Base-by-base conservation (phyloP, 2,113 vertebrate genomes). In the Microtus pennsylvanicus region DNA sequence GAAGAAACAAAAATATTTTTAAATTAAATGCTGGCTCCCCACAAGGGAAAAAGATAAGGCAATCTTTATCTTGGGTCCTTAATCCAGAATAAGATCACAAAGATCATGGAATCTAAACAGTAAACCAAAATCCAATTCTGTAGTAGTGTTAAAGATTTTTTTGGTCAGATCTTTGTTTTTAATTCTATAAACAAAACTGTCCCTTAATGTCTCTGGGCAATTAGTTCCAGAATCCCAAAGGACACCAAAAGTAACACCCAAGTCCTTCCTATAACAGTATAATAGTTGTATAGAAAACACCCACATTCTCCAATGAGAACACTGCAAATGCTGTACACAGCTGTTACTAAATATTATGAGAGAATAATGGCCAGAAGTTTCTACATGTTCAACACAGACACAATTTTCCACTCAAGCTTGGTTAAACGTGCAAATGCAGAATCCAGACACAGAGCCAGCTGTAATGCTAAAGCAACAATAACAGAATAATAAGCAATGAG, bases 51-150 rank as follows among this genome's bases (percentile, higher is more conserved):
- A 95, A 63, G 81, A 95, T 63, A 22, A 61, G 35, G 85, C 47
- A 76, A 52, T 26, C 76, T n/a, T 85, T 76, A 67, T 26, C 70
- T n/a, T 85, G 76, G 70, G 95, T 55, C 33, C 70, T 96, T 96
- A 92, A 89, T 94, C 76, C 52, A 91, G 91, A 96, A 90, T 69
- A 30, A 69, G 77, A 77, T 55, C 74, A 77, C 85, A 87, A 92
- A 87, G 47, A 91, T 47, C 69, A 50, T 50, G 74, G 86, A 83
- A 42, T 89, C 12, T 91, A 90, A 96, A 85, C 42, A 78, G 38
- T 96, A 96, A 96, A 89, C 0, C 92, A 67, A 89, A 91, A 92
- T 76, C 78, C 87, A 89, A 24, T 74, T 78, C 91, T 70, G 13
- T 2, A 81, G 22, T 6, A 8, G 30, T 16, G 26, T 65, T 30